Evolutionary conservation across 2,888 invertebrate genomes (phyloP).

Genomic region (Volucella inanis): DNA sequence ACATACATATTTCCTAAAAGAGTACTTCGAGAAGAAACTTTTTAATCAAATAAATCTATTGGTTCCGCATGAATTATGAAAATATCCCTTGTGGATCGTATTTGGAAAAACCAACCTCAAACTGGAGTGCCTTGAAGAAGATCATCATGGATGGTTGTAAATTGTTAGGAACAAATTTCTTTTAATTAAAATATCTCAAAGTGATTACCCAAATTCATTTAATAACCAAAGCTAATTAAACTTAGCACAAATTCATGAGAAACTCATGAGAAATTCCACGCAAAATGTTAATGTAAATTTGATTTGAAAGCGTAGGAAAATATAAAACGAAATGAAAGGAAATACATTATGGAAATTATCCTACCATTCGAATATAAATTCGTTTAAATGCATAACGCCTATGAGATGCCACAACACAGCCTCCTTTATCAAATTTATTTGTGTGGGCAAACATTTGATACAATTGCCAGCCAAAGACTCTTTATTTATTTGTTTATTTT

Average conservation of each 20-base stretch:
- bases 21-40: too few relatives aligned
- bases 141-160: neutral
- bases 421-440: conserved; percentile 24
- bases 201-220: neutral
- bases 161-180: neutral
- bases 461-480: conserved; percentile 62
- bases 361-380: conserved; percentile 39
- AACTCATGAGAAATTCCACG: neutral
- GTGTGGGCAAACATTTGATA: conserved; percentile 59
- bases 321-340: conserved; percentile 20
- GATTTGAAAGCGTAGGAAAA: conserved; percentile 29
- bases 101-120: neutral
- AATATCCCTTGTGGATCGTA: conserved; percentile 13
- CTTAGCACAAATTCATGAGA: neutral
- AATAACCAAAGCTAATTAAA: neutral
- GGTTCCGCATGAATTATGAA: neutral
- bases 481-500: conserved; percentile 19
- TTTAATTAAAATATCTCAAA: neutral
- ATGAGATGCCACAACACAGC: conserved; percentile 1
- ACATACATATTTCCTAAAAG: neutral
- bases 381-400: conserved; percentile 28
- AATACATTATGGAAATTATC: conserved; percentile 21
- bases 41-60: neutral
- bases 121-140: too few relatives aligned
- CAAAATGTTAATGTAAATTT: conserved; percentile 29